A percentile compares a stretch with the other conserved stretches of the same genome.
Conservation (phyloP, 2,888 invertebrate species). For the Plusia festucae region DNA sequence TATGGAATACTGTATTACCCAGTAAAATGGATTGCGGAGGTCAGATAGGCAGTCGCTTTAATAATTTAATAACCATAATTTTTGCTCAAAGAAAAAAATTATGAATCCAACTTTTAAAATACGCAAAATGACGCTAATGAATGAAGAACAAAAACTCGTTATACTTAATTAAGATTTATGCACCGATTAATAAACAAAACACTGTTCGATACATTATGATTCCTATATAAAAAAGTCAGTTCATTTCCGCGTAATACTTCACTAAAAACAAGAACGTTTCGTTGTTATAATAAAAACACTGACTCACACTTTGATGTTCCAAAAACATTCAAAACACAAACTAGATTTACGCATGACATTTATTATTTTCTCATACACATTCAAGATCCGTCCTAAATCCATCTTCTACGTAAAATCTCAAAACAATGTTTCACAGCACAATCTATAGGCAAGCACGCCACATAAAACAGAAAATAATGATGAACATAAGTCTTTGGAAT, state of each 20-base stretch:
- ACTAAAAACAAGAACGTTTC: background rate
- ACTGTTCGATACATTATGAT: too few relatives aligned
- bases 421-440: conserved; percentile 55
- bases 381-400: conserved; percentile 40
- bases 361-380: conserved; percentile 20
- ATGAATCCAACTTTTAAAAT: background rate
- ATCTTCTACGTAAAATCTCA: conserved; percentile 37
- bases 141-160: too few relatives aligned
- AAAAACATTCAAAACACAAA: background rate
- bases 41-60: too few relatives aligned
- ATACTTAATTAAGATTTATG: too few relatives aligned
- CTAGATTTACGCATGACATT: conserved; percentile 5
- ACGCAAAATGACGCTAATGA: background rate
- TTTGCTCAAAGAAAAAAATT: background rate
- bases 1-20: too few relatives aligned
- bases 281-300: background rate
- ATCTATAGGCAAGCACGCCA: conserved; percentile 42
- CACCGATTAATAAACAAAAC: too few relatives aligned
- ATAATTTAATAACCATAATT: too few relatives aligned
- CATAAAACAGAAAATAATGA: conserved; percentile 61
- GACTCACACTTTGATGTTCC: background rate
- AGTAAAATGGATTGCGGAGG: too few relatives aligned
- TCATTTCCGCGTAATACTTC: background rate
- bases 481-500: conserved; percentile 52
- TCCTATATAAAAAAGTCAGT: background rate